Evolutionary conservation across 1,140 invertebrate species (phyloP), one percentile per base, ranked within the genome.

Genomic region (Halictus rubicundus): DNA sequence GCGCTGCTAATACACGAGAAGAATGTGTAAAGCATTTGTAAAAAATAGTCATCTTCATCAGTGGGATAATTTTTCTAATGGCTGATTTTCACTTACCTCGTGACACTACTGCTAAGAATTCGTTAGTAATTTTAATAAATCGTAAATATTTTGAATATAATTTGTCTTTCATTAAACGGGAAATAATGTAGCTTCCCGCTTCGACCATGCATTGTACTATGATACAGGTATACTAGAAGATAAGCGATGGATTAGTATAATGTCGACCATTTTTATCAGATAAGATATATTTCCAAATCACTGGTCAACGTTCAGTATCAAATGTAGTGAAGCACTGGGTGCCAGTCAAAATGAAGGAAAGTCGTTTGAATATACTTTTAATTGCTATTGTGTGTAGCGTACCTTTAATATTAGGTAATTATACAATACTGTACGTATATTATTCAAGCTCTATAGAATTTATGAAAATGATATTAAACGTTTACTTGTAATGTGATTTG

Each of bases 11-110:
- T n/a, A 23, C 1, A 64, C 63, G 3, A 37, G 46, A 21, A 68
- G 52, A 77, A 63, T 60, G 57, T 80, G 64, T 74, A 73, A 83
- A 80, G 42, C 64, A 74, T 74, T 79, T 83, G 77, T 16, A 59
- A 68, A 68, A 12, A 46, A 60, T 85, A 80, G 64, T 82, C 80
- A 80, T 64, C 54, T 66, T 63, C 52, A 80, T 54, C 42, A 63
- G 14, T 79, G 42, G 25, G 27, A 16, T 70, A 80, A 70, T 84
- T 74, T 84, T 71, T 76, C 73, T 80, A 85, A 80, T 49, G 37
- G 21, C 78, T 71, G 32, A 57, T 76, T 80, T 81, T 46, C 61
- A 52, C 32, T 60, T 72, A 80, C 32, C 54, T 68, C 57, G 23
- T 84, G 63, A 52, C 25, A 66, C 81, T 73, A 46, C 64, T 16